Evolutionary conservation across 2,797 vertebrate species (phyloP), one percentile per base, ranked within the genome.

Genomic region (Paguma larvata): DNA sequence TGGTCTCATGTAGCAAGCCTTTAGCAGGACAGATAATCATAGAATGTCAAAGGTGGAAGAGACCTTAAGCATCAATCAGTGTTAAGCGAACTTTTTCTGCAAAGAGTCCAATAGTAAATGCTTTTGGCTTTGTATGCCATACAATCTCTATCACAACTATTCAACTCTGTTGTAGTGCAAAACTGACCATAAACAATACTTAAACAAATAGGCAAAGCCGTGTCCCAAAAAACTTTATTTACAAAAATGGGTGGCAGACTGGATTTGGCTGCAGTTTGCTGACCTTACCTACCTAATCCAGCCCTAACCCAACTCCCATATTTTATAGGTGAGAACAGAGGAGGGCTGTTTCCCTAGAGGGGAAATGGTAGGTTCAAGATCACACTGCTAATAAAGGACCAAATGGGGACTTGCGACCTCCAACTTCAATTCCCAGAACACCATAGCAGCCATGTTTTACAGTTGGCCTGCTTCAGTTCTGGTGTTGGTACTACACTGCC

Each of bases 141-240:
- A 78, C 16, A 3, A 8, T 75, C 72, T 91, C 63, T 89, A n/a
- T 51, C 27, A 87, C 16, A 94, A 46, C 38, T 94, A 70, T 41
- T 92, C 34, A 94, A 46, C 41, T 63, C 67, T 79, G 83, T 32
- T 80, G 34, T 23, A 84, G 70, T 67, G 25, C 30, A 83, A 92
- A 96, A 85, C 25, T 7, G 30, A 80, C 44, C 92, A 56, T 2
- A 87, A 48, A 93, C 34, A 93, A 62, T 79, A 84, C 16, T 75
- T 77, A 65, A 25, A 41, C 27, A 32, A 72, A 79, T 38, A 88
- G 59, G 30, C 16, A 68, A 77, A 44, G 15, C 9, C 75, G 23
- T 85, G 38, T 83, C 68, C n/a, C 80, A 89, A 82, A 89, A 73
- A 79, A 67, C 41, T 88, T 93, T 59, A 86, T 78, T 88, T 73